These are phyloP conservation scores for Tetraneura akinire DNA, from an alignment of 1,140 invertebrate genomes.

Conservation along the genomic window DNA sequence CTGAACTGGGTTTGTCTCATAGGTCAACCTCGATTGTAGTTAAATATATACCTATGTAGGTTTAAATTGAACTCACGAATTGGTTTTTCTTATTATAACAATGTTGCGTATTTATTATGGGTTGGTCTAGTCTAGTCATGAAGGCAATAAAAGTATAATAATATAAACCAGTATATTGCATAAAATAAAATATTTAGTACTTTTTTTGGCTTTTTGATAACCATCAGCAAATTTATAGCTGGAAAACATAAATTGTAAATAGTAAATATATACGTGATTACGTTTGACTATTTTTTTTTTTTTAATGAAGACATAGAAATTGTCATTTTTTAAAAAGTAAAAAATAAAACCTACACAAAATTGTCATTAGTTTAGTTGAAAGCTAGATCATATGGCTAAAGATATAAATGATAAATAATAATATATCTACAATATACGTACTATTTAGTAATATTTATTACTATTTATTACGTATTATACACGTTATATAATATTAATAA, in stretches of 20 bases:
- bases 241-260: neutral
- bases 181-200: neutral
- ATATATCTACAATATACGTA: too few relatives aligned
- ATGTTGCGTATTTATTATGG: neutral
- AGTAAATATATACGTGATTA: neutral
- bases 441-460: too few relatives aligned
- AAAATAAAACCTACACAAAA: neutral
- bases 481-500: too few relatives aligned
- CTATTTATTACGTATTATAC: too few relatives aligned
- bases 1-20: conserved; percentile 8
- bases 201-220: conserved; percentile 22
- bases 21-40: conserved; percentile 23
- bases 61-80: neutral
- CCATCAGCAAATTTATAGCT: neutral
- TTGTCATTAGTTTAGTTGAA: conserved; percentile 3
- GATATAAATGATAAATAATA: neutral
- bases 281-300: neutral
- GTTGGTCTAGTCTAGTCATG: neutral
- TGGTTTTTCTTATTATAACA: conserved; percentile 23
- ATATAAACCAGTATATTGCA: neutral
- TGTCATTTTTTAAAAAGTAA: neutral
- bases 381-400: too few relatives aligned
- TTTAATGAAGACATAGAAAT: neutral
- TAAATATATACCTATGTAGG: neutral
- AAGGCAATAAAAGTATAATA: too few relatives aligned